Evolutionary conservation across 2,797 vertebrate species (phyloP).

Genomic region (Scolopax bukidnonensis): DNA sequence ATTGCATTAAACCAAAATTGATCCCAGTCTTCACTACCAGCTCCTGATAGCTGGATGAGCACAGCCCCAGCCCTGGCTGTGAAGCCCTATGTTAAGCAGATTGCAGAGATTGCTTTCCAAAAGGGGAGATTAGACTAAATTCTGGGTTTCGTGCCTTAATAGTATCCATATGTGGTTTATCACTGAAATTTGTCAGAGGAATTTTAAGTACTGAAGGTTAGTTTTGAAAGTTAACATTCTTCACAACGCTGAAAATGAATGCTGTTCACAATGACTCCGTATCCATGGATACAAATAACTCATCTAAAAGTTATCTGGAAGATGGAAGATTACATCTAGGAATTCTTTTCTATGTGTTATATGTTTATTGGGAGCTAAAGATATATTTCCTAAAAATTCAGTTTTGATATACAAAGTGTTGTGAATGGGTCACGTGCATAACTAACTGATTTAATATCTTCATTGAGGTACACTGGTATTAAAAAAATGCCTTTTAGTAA

Average conservation of each 20-base stretch:
- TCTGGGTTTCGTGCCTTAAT: not conserved
- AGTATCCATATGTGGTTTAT: not conserved
- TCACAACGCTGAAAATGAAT: not conserved
- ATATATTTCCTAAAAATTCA: not conserved
- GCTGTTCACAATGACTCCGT: not conserved
- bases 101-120: not conserved
- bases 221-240: not conserved
- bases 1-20: not conserved
- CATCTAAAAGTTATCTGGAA: not conserved
- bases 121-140: not conserved
- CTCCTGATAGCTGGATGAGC: not conserved
- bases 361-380: not conserved
- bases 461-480: not conserved
- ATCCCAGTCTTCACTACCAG: not conserved
- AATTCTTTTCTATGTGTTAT: not conserved
- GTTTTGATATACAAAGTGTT: not conserved
- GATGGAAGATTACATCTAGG: not conserved
- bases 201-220: not conserved
- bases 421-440: no score
- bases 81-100: not conserved
- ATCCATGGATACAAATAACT: conserved; percentile 17
- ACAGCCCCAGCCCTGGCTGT: not conserved
- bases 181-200: not conserved
- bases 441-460: not conserved
- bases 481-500: not conserved